A percentile compares a stretch with the other conserved stretches of the same genome.
phyloP scores from a whole-genome alignment of 1,140 invertebrate species.

The Caerostris darwini region DNA sequence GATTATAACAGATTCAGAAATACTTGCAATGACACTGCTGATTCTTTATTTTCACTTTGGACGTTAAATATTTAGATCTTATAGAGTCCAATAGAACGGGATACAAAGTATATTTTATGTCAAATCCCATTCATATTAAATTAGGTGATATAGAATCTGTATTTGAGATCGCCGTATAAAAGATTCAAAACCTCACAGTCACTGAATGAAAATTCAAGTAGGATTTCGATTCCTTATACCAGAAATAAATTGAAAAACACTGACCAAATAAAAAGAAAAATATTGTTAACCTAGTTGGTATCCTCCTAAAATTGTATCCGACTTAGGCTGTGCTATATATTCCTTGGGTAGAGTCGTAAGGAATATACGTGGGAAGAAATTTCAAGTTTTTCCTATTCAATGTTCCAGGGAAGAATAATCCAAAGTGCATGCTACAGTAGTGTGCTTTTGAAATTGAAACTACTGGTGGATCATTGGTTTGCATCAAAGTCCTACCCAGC shows the following conservation, averaged over 20 bases:
- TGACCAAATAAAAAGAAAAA: background rate
- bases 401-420: constrained; percentile 2
- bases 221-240: background rate
- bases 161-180: no score
- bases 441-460: constrained; percentile 61
- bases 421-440: constrained; percentile 44
- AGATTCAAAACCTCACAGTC: background rate
- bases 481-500: background rate
- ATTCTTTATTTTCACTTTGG: no score
- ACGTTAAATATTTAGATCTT: no score
- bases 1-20: no score
- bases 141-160: no score
- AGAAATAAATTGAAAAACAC: background rate
- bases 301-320: background rate
- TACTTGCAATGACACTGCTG: no score
- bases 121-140: no score
- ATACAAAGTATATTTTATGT: no score
- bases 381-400: constrained; percentile 35
- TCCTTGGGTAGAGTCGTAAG: constrained; percentile 35
- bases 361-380: constrained; percentile 46
- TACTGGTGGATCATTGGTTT: constrained; percentile 65
- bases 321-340: constrained; percentile 5
- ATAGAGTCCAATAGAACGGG: no score
- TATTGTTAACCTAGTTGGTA: background rate
- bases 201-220: background rate